Base-by-base conservation (phyloP, 2,797 vertebrate genomes). In the Clamator glandarius region DNA sequence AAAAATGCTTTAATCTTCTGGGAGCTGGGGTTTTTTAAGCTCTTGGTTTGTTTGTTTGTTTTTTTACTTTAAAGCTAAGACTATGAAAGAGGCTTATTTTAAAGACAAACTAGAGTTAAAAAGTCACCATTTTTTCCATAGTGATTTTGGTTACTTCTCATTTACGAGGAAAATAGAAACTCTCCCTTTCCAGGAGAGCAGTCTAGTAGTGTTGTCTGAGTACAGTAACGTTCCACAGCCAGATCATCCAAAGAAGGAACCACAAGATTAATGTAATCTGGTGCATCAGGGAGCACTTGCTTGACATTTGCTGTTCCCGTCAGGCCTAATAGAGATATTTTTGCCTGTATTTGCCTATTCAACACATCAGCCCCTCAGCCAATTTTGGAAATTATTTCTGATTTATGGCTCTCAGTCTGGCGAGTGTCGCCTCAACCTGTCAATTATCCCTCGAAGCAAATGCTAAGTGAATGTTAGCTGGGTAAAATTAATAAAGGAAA, bases 311-410 rank as follows among this genome's bases (percentile, higher is more conserved):
- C 97, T 48, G 89, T 97, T 98, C 95, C 97, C 98, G 97, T 98
- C 98, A 98, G 95, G 95, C 89, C 64, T 98, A 98, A 98, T 98
- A 98, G 98, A 98, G 97, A 98, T 96, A 98, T 98, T 98, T 97
- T 98, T 98, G 97, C 98, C 98, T 98, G 96, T 97, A 97, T 98
- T 98, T 98, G 97, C 97, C 98, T 98, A 98, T 98, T 98, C 97
- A 98, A 98, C 97, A 97, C 96, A 98, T 98, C 97, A 98, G 89
- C 84, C 93, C 96, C 91, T 98, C 97, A 98, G 96, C 97, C 97
- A 98, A 96, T 98, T 98, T 98, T 98, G 97, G 97, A 98, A 98
- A 98, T 98, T 97, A 98, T 98, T 98, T 98, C 97, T 98, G 98
- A 98, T 98, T 97, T 98, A 98, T 98, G 98, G 93, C 96, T 97